Percentiles rank a stretch among this genome's conserved stretches.
Evolutionary conservation across 2,113 vertebrate species (phyloP).

Genomic region (Emydura subglobosa): DNA sequence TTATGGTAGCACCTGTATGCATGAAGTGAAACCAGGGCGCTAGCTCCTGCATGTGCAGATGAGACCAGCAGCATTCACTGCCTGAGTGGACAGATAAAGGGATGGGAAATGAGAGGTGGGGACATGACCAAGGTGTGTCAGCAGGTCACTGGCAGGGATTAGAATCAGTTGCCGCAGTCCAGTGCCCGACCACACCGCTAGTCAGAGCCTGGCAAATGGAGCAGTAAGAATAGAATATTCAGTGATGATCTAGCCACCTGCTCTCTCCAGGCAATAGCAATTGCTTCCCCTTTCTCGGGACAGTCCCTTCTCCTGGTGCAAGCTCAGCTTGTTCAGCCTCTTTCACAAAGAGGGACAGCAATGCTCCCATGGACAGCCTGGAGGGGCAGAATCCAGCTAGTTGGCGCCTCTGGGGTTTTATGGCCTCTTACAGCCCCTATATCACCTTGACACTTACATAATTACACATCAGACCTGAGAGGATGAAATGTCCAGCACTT

Average conservation of each 20-base stretch:
- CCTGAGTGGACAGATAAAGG: background rate
- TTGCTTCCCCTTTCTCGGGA: background rate
- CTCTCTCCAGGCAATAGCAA: background rate
- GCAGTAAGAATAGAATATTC: background rate
- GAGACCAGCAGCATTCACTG: background rate
- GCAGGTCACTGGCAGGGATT: background rate
- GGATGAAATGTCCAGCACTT: constrained; percentile 71
- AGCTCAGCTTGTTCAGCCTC: background rate
- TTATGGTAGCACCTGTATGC: background rate
- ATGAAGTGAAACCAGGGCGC: background rate
- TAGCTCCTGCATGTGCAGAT: background rate
- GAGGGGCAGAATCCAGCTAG: background rate
- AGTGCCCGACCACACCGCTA: rapidly evolving
- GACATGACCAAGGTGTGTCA: background rate
- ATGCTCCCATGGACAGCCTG: background rate
- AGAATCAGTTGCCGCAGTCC: background rate
- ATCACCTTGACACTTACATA: constrained; percentile 76
- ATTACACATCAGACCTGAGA: constrained; percentile 72
- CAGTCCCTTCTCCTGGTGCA: background rate
- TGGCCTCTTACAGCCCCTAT: constrained; percentile 65
- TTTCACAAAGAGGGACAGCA: constrained; percentile 29
- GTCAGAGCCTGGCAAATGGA: background rate
- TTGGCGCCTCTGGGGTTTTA: constrained; percentile 45
- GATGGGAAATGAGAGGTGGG: background rate
- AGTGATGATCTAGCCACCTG: rapidly evolving